Conservation (phyloP, 2,797 vertebrate genomes). For the Micropoecilia bifurca region DNA sequence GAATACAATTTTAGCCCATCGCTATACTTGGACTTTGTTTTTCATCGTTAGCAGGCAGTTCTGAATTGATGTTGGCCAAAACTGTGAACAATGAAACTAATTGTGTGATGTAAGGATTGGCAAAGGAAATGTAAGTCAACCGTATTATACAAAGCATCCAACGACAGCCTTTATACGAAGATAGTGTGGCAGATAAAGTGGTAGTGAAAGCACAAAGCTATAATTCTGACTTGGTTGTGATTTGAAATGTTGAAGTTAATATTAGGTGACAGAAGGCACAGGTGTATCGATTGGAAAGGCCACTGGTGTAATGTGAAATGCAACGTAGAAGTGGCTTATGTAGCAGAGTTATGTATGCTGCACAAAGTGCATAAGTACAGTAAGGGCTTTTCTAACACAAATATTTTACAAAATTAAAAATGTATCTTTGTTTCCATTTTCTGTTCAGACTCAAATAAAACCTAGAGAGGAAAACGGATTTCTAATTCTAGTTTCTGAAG, state of each 20-base stretch:
- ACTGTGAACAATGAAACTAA: conserved; percentile 61
- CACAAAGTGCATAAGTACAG: conserved; percentile 3
- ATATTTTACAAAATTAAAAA: neutral
- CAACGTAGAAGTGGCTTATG: conserved; percentile 39
- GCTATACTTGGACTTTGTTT: conserved; percentile 45
- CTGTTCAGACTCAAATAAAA: neutral
- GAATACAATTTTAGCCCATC: conserved; percentile 56
- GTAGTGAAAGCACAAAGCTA: conserved; percentile 50
- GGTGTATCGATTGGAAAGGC: conserved; percentile 50
- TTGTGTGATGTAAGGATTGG: conserved; percentile 58
- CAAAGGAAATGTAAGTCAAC: conserved; percentile 60
- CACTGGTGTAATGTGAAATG: conserved; percentile 66
- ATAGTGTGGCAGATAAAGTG: conserved; percentile 39
- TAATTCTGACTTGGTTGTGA: conserved; percentile 61
- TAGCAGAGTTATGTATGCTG: conserved; percentile 49
- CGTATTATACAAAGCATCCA: conserved; percentile 30
- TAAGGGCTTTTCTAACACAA: neutral
- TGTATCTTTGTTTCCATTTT: neutral
- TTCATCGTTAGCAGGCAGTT: conserved; percentile 57
- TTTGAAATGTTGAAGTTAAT: conserved; percentile 54
- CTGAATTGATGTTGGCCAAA: conserved; percentile 65
- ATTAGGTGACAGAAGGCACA: conserved; percentile 65
- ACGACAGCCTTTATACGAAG: conserved; percentile 21
- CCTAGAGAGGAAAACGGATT: neutral
- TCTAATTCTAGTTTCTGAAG: neutral